Evolutionary conservation across 1,140 invertebrate species (phyloP).

Genomic region (Elymnias hypermnestra): DNA sequence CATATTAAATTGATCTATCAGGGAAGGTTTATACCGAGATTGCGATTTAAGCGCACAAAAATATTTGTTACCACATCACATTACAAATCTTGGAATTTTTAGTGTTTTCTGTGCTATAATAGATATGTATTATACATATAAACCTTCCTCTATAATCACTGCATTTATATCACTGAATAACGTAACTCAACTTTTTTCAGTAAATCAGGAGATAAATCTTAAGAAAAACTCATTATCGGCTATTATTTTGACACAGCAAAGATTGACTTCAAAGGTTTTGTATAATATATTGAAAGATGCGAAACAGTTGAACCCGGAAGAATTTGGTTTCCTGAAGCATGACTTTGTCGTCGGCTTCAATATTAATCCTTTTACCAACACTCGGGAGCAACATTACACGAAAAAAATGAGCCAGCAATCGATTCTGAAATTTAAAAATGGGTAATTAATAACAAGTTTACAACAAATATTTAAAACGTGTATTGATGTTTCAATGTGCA

Average conservation of each 20-base stretch:
- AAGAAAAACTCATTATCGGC: constrained; percentile 79
- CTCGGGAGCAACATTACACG: constrained; percentile 76
- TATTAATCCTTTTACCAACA: constrained; percentile 74
- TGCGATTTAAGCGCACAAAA: too few relatives aligned
- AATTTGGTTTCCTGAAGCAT: constrained; percentile 78
- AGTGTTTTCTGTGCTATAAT: too few relatives aligned
- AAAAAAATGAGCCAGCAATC: constrained; percentile 77
- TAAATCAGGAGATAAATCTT: too few relatives aligned
- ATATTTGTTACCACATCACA: too few relatives aligned
- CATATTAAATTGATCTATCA: too few relatives aligned
- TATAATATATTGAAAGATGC: constrained; percentile 83
- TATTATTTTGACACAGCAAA: constrained; percentile 88
- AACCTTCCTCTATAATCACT: too few relatives aligned
- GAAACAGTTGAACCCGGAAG: constrained; percentile 48
- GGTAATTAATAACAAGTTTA: constrained; percentile 44
- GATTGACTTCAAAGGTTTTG: constrained; percentile 86
- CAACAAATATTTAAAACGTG: not conserved
- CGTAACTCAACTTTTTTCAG: too few relatives aligned
- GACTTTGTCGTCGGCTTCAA: constrained; percentile 85
- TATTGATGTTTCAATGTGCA: not conserved
- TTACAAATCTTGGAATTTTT: too few relatives aligned
- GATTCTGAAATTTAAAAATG: constrained; percentile 72
- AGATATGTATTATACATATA: too few relatives aligned
- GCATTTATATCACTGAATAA: too few relatives aligned
- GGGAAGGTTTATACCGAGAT: too few relatives aligned